Conservation (phyloP, 2,797 vertebrate genomes). For the Bryconaethiops microstoma region DNA sequence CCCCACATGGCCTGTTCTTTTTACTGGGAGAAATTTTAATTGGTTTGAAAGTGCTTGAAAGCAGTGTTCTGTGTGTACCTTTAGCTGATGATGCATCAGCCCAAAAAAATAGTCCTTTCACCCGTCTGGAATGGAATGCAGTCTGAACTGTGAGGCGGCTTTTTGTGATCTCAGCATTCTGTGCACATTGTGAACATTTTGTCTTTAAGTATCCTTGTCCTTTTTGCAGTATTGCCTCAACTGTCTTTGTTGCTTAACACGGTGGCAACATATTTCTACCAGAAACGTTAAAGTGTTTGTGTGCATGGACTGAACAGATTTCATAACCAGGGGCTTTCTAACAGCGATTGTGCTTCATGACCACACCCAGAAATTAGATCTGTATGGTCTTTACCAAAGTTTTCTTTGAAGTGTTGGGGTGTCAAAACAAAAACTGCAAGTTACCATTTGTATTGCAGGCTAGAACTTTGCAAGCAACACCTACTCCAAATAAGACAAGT, state of each 20-base stretch:
- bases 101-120: background rate
- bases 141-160: constrained; percentile 13
- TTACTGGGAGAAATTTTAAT: constrained; percentile 48
- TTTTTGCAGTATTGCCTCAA: constrained; percentile 13
- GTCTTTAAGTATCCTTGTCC: background rate
- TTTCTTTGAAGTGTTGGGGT: background rate
- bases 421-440: no score
- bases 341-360: background rate
- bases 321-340: background rate
- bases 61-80: constrained; percentile 23
- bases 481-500: no score
- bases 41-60: constrained; percentile 39
- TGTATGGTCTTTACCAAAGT: background rate
- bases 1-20: constrained; percentile 58
- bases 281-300: background rate
- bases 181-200: background rate
- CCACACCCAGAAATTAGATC: background rate
- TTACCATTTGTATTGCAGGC: background rate
- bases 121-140: constrained; percentile 13
- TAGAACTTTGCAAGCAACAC: background rate
- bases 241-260: constrained; percentile 8
- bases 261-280: background rate
- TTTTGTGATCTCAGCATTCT: constrained; percentile 15
- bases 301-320: background rate
- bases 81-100: constrained; percentile 40